Evolutionary conservation across 2,113 vertebrate genomes (phyloP), one percentile per base, ranked within the genome.

Genomic region (Acanthisitta chloris): DNA sequence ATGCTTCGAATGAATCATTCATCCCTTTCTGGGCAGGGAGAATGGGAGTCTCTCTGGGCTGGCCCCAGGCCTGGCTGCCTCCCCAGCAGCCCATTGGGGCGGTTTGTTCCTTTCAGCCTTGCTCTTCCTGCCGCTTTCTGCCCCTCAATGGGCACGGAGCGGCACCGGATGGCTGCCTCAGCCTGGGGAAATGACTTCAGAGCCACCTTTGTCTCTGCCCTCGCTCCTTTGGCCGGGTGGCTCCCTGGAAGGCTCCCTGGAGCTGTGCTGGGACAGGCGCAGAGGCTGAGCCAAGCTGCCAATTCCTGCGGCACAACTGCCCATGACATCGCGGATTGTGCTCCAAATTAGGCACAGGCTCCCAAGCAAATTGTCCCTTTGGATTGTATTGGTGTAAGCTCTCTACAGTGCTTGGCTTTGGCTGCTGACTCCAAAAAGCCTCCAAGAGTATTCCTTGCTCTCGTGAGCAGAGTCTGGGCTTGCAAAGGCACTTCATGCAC

Each of bases 121-220:
- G 86, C 97, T 98, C 98, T 99, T 99, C 99, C 99, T 99, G 99
- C 98, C 96, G 97, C 98, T 98, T 98, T 98, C 98, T 98, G 98
- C 98, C 97, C 97, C 98, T 99, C 99, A 99, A 98, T 98, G 97
- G 98, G 97, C 97, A 96, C 98, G 96, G 98, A 97, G 98, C 64
- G 96, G 97, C 98, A 98, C 98, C 98, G 98, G 98, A 99, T 98
- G 98, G 98, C 98, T 98, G 97, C 97, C 97, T 97, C 96, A 98
- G 98, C 96, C 93, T 82, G 90, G 98, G 98, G 98, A 99, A 98
- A 98, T 98, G 98, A 98, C 98, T 98, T 99, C 98, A 97, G 98
- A 98, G 98, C 95, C 97, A 98, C 98, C 98, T 98, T 98, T 98
- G 98, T 94, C 90, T 96, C 98, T 76, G 95, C 97, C 97, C 94